Evolutionary conservation across 2,113 vertebrate species (phyloP), one percentile per base, ranked within the genome.

Genomic region (Ageneiosus marmoratus): DNA sequence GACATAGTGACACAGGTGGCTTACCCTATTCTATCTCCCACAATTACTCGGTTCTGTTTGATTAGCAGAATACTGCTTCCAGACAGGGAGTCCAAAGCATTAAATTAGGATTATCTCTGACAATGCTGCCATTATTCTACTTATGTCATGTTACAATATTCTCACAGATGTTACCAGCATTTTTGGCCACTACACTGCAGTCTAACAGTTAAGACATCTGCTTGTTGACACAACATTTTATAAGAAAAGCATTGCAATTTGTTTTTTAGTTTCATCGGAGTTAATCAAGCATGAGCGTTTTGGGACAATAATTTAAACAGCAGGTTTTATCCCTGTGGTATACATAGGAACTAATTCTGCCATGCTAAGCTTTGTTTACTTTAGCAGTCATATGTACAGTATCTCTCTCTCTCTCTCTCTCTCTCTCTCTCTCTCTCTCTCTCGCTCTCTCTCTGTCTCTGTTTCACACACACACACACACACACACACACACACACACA

Each of bases 291-390:
- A 62, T 83, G 51, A 82, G 83, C 67, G 86, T 87, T 87, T 67
- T 81, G 84, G 86, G 75, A 82, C 81, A 83, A 84, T 85, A 84
- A 88, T 88, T 89, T 86, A 87, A 88, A 77, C 55, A 83, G 86
- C 81, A 51, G 80, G 77, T 83, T 83, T 53, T 58, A 34, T 46
- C 78, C 65, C 56, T 83, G 69, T 80, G 82, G 53, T 73, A 81
- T 55, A 51, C 55, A 44, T 5, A 56, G 70, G 41, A 80, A 65
- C 82, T 85, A 79, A 86, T 86, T 78, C 82, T 84, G 70, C 63
- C 78, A 83, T 86, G 81, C 84, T 16, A 55, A 53, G 62, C 70
- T 83, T 88, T 78, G 81, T 85, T 85, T 81, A 85, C 13, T 65
- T n/a, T 34, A 12, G 22, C 37, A 24, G 37, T 24, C 37, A 44